Conservation (phyloP, 2,113 vertebrate genomes). For the Thunnus thynnus region DNA sequence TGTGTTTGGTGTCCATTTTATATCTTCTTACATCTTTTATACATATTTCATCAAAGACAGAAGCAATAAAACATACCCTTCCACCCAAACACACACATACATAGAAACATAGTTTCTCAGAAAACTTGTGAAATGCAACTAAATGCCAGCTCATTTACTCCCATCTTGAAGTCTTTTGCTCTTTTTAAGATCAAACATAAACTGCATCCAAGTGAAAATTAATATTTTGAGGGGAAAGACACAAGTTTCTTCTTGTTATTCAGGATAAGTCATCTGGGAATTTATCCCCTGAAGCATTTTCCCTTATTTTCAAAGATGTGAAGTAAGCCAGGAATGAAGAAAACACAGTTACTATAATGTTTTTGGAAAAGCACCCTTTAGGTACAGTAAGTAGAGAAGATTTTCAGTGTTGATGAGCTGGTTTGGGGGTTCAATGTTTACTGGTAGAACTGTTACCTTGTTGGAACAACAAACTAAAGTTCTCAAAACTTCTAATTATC, state of each 20-base stretch:
- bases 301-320: constrained; percentile 1
- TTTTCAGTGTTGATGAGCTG: neutral
- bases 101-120: neutral
- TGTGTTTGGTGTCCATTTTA: neutral
- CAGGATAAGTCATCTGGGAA: neutral
- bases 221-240: neutral
- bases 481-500: neutral
- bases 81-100: neutral
- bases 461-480: neutral
- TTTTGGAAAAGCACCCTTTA: neutral
- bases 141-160: neutral
- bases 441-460: neutral
- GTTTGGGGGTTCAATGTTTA: neutral
- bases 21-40: neutral
- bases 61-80: neutral
- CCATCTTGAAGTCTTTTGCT: neutral
- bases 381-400: neutral
- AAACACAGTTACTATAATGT: neutral
- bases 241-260: neutral
- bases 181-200: neutral
- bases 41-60: neutral
- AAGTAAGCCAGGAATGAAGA: neutral
- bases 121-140: neutral
- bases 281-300: neutral
- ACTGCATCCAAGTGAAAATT: neutral